Base-by-base conservation (phyloP, 2,888 invertebrate genomes). In the Teleogryllus oceanicus region DNA sequence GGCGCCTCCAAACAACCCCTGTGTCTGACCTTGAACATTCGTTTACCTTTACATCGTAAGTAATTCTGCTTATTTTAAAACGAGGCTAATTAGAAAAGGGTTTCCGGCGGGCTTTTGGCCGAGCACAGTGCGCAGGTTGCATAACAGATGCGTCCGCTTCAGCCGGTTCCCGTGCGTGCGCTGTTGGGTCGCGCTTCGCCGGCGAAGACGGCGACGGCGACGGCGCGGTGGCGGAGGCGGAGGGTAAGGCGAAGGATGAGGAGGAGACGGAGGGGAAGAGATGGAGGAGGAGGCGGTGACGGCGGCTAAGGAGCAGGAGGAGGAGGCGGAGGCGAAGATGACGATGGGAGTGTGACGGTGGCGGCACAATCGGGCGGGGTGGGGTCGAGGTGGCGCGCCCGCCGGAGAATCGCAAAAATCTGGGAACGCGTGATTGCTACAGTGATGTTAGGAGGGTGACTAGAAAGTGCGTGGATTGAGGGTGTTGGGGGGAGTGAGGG, bases 101-200 rank as follows among this genome's bases (percentile, higher is more conserved):
- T 62, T 62, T 62, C 62, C 62, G 62, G 62, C n/a, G 62, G 62
- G 62, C 62, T 18, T 13, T 37, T 16, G 62, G 62, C n/a, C n/a
- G 62, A 18, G 62, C n/a, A 62, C 16, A 62, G 62, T 62, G 11
- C n/a, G 13, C 62, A 62, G 62, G 62, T 62, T 62, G 62, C 62
- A n/a, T 62, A 62, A 62, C 62, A 62, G 62, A 62, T n/a, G 62
- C n/a, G 62, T 62, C 62, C 62, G 62, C 62, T n/a, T 18, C 62
- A 62, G 62, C 62, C 13, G 62, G 62, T 62, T 62, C n/a, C n/a
- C 62, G n/a, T n/a, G 62, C 13, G 62, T 62, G 62, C 62, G 16
- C 13, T 62, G 62, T 5, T 18, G 62, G 62, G 16, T 4, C n/a
- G 62, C 62, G 13, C 8, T 37, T 37, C 37, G 37, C 8, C 37